Base-by-base conservation (phyloP, 2,888 invertebrate genomes). In the Agriopis aurantiaria region DNA sequence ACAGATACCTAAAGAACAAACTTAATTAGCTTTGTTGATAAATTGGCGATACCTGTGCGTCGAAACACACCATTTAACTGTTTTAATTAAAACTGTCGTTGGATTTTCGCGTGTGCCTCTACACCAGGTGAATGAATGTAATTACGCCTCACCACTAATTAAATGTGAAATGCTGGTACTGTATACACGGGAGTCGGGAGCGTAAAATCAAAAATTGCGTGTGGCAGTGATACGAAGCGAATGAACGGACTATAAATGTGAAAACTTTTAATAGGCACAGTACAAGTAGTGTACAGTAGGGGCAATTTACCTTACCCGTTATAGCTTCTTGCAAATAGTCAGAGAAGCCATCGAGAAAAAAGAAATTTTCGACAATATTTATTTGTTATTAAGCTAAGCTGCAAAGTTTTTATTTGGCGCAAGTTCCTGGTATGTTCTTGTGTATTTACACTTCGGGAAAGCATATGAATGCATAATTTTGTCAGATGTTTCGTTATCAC, bases 11-110 rank as follows among this genome's bases (percentile, higher is more conserved):
- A 75, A 71, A 74, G 75, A 73, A 63, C 71, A 76, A 75, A 75
- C 74, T 72, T 74, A 74, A 75, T 78, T 77, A 80, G 76, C 73
- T 72, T 74, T 71, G 78, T 79, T 79, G 73, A 76, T 71, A 78
- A 75, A 80, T 79, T 75, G 74, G 56, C 52, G 73, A 73, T 74
- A 68, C 65, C 51, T 41, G 11, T 41, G 53, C 62, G 56, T 52
- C 17, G 65, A 61, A 71, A 59, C 56, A 57, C 65, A 57, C 68
- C 65, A 63, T 73, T 75, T 75, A 65, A 67, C 58, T 56, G 72
- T 45, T 75, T 75, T 77, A 78, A 75, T 79, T 79, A 68, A 74
- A 76, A 63, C 65, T 71, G 58, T 60, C 58, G 53, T 56, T 69
- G 52, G 55, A 63, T 68, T 72, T 68, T 48, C 53, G 69, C 56